Evolutionary conservation across 2,113 vertebrate species (phyloP).

Genomic region (Leucopsar rothschildi): DNA sequence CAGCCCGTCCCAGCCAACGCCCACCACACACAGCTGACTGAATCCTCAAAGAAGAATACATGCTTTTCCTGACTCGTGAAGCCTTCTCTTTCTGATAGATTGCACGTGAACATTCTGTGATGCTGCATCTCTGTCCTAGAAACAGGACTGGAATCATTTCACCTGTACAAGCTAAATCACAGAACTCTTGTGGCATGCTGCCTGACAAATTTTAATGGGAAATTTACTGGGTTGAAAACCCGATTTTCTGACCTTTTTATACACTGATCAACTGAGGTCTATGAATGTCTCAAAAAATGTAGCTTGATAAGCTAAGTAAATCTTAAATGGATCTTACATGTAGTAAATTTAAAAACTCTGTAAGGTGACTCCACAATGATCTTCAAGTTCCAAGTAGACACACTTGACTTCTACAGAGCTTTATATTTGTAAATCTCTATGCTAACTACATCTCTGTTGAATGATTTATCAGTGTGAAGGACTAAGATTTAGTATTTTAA

Average conservation of each 20-base stretch:
- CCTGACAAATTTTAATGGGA: neutral
- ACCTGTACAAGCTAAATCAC: neutral
- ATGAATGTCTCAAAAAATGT: neutral
- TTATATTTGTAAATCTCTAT: neutral
- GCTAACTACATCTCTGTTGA: neutral
- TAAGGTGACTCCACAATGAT: neutral
- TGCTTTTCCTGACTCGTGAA: neutral
- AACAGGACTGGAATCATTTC: neutral
- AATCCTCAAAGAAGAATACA: neutral
- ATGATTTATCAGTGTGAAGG: neutral
- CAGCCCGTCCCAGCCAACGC: neutral
- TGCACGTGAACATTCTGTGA: neutral
- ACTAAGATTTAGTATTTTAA: neutral
- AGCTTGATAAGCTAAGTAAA: neutral
- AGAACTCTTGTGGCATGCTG: neutral
- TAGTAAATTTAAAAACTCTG: neutral
- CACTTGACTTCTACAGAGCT: neutral
- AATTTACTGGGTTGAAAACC: neutral
- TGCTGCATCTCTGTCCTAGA: neutral
- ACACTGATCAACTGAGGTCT: accelerated
- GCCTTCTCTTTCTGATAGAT: neutral
- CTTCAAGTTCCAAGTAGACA: neutral
- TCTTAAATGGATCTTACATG: neutral
- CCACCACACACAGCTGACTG: neutral
- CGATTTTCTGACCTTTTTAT: neutral